Evolutionary conservation across 2,797 vertebrate species (phyloP).

Genomic region (Oryzias sinensis): DNA sequence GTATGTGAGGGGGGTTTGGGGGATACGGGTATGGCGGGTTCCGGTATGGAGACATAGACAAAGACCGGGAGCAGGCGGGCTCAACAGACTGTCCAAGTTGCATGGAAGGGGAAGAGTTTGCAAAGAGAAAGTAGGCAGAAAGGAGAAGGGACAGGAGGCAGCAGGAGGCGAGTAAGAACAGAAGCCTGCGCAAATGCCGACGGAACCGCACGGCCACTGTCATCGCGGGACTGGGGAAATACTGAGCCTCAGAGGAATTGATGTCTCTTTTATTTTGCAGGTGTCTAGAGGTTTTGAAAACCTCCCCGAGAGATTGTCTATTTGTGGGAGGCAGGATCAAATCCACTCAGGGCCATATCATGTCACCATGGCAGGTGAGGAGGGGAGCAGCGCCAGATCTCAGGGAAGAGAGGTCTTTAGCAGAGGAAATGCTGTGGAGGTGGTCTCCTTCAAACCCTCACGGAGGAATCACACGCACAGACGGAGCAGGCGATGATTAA

Average conservation of each 20-base stretch:
- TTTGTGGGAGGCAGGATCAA: conserved; percentile 39
- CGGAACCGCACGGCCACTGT: conserved; percentile 74
- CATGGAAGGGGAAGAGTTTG: conserved; percentile 88
- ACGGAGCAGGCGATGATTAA: conserved; percentile 51
- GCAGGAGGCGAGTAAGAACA: conserved; percentile 90
- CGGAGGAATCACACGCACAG: conserved; percentile 46
- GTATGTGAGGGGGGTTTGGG: conserved; percentile 84
- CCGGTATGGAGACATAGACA: conserved; percentile 82
- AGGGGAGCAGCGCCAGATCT: conserved; percentile 47
- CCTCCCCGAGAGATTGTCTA: conserved; percentile 43
- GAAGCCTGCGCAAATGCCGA: conserved; percentile 86
- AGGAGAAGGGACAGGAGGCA: conserved; percentile 90
- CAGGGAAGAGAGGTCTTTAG: conserved; percentile 45
- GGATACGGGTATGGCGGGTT: conserved; percentile 86
- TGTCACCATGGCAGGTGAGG: conserved; percentile 96
- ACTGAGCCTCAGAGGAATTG: conserved; percentile 13
- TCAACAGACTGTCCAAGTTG: conserved; percentile 84
- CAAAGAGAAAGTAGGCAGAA: conserved; percentile 94
- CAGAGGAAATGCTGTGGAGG: conserved; percentile 27
- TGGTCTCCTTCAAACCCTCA: conserved; percentile 37
- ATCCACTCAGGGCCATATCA: conserved; percentile 76
- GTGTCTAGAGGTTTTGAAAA: conserved; percentile 10
- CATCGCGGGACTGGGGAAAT: conserved; percentile 45
- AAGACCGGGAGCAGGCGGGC: conserved; percentile 83
- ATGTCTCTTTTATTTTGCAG: conserved; percentile 33